Conservation (phyloP, 2,113 vertebrate species). For the Pluvianellus socialis region DNA sequence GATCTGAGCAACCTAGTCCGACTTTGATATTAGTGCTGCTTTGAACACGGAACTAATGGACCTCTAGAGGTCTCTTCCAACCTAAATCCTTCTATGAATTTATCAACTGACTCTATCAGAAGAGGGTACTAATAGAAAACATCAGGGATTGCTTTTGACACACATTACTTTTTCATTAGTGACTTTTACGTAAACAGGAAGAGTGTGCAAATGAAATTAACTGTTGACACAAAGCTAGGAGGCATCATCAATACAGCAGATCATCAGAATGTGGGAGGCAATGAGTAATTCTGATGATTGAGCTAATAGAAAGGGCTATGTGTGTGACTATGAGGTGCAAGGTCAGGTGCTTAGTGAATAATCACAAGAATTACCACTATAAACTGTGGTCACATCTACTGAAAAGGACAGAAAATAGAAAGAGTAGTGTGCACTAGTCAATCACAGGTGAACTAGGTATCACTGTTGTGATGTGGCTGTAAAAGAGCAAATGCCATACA, state of each 20-base stretch:
- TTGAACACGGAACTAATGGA: neutral
- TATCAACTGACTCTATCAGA: neutral
- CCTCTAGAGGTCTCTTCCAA: neutral
- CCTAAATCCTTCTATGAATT: neutral
- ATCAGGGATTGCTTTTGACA: neutral
- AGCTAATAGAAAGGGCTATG: neutral
- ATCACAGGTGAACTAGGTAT: neutral
- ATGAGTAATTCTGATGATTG: neutral
- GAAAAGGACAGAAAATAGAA: neutral
- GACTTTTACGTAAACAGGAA: conserved; percentile 22
- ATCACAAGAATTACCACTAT: neutral
- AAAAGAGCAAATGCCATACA: neutral
- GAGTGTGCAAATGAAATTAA: conserved; percentile 29
- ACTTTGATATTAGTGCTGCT: neutral
- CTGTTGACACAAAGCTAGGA: conserved; percentile 37
- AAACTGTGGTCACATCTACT: neutral
- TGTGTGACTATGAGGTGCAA: neutral
- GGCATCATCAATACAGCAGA: neutral
- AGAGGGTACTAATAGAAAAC: neutral
- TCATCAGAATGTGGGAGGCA: neutral
- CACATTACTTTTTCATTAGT: neutral
- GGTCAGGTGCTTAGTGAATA: neutral
- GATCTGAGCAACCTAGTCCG: neutral
- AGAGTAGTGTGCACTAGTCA: neutral
- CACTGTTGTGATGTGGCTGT: neutral